Evolutionary conservation across 2,797 vertebrate species (phyloP).

Genomic region (Phaenicophaeus curvirostris): DNA sequence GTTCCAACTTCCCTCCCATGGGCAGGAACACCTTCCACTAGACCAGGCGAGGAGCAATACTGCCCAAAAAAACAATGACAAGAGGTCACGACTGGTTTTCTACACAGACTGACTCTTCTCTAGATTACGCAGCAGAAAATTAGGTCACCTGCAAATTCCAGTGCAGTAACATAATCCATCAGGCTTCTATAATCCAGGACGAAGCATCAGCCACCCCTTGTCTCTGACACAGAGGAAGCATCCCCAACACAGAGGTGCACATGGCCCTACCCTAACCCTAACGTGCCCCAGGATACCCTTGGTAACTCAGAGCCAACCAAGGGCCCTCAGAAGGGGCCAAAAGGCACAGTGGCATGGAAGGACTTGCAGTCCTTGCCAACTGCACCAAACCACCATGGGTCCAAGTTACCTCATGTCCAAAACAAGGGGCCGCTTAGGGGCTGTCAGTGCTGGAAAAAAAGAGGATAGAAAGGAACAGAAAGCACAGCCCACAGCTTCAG

Average conservation of each 20-base stretch:
- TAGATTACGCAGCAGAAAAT: neutral
- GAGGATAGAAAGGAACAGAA: neutral
- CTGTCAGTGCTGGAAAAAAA: neutral
- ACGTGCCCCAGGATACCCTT: neutral
- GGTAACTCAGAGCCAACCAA: neutral
- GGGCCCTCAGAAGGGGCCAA: neutral
- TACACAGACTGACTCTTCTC: neutral
- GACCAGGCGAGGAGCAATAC: too few relatives aligned
- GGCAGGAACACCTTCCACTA: too few relatives aligned
- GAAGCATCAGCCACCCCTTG: neutral
- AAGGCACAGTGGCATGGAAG: neutral
- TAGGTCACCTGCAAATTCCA: neutral
- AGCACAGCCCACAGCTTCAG: neutral
- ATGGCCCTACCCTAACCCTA: too few relatives aligned
- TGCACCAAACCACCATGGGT: neutral
- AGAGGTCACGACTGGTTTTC: neutral
- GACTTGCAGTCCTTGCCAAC: neutral
- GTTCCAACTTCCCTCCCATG: too few relatives aligned
- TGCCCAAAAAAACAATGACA: neutral
- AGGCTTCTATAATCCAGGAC: neutral
- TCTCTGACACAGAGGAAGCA: neutral
- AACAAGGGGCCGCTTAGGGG: neutral
- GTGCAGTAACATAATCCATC: neutral
- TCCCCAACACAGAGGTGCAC: neutral
- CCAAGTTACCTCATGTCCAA: accelerated